Evolutionary conservation across 2,888 invertebrate species (phyloP), one percentile per base, ranked within the genome.

Genomic region (Creontiades dilutus): DNA sequence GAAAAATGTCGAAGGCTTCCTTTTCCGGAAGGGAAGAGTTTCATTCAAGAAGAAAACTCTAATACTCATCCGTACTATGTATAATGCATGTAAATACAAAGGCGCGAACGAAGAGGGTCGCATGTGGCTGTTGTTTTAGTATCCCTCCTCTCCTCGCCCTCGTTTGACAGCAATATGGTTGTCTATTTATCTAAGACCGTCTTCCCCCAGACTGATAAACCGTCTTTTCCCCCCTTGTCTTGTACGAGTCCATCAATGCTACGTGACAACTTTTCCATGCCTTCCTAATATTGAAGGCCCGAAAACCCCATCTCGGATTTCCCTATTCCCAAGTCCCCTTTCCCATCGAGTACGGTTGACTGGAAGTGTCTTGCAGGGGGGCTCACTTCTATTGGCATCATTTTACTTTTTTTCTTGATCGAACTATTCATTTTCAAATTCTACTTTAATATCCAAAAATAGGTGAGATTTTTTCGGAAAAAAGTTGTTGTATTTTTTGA

Each of bases 261-360:
- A 89, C 89, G 89, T 89, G 89, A 81, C 89, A 82, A 82, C 89
- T 89, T 82, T 86, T 76, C 87, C 76, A 86, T 86, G 68, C 86
- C 61, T 86, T 37, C 13, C 86, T 86, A 86, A 86, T 86, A 86
- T 86, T 12, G 37, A 19, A 68, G 68, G 23, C 68, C 13, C 11
- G 68, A 4, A 68, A 68, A 68, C 7, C 68, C 68, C 68, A 68
- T 68, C 68, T 27, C 27, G 23, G 23, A 68, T 68, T 23, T 68
- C 23, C 68, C 68, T 23, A 68, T 7, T 11, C 19, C 19, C 9
- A 23, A 68, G 27, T 19, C 68, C 19, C 68, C 68, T 27, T 27
- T 27, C 23, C 12, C 23, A 68, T 68, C 23, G 68, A 27, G 68
- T 12, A 7, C 12, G 68, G 7, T 27, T 23, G 68, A 23, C 9